A percentile compares a stretch with the other conserved stretches of the same genome.
phyloP scores from a whole-genome alignment of 1,140 invertebrate species.

The Tetramorium alpestre region DNA sequence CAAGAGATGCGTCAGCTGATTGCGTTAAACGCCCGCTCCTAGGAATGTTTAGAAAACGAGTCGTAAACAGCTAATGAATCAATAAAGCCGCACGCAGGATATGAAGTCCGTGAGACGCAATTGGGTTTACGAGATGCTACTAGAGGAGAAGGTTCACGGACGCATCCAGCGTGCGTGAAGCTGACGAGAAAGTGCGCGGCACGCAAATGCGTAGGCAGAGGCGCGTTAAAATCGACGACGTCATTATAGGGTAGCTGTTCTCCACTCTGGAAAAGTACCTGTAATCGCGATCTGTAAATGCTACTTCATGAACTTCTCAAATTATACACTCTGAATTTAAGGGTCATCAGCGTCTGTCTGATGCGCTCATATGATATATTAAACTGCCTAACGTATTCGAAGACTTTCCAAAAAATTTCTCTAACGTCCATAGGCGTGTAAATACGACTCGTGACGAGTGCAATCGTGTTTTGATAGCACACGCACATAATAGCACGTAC shows the following conservation, averaged over 20 bases:
- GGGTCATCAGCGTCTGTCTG: background rate
- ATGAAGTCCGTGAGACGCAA: conserved; percentile 7
- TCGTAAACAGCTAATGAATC: conserved; percentile 23
- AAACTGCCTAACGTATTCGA: background rate
- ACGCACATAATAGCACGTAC: background rate
- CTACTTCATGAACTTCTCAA: background rate
- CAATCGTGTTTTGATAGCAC: background rate
- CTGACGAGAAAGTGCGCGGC: conserved; percentile 4
- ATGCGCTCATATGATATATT: background rate
- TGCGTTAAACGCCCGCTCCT: conserved; percentile 9
- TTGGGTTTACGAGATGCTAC: conserved; percentile 39
- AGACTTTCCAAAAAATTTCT: background rate
- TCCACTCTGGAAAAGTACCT: background rate
- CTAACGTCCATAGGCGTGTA: background rate
- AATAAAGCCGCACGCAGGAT: background rate
- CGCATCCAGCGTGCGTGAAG: background rate
- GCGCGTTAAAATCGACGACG: background rate
- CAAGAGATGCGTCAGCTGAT: conserved; percentile 30
- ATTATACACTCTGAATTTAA: background rate
- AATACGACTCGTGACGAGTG: background rate
- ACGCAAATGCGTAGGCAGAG: conserved; percentile 29
- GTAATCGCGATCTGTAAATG: background rate
- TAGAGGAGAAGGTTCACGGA: conserved; percentile 24
- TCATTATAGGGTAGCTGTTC: background rate
- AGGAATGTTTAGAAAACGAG: conserved; percentile 37